These are phyloP conservation scores for Pissodes strobi DNA, from an alignment of 1,140 invertebrate species.

Conservation along the genomic window DNA sequence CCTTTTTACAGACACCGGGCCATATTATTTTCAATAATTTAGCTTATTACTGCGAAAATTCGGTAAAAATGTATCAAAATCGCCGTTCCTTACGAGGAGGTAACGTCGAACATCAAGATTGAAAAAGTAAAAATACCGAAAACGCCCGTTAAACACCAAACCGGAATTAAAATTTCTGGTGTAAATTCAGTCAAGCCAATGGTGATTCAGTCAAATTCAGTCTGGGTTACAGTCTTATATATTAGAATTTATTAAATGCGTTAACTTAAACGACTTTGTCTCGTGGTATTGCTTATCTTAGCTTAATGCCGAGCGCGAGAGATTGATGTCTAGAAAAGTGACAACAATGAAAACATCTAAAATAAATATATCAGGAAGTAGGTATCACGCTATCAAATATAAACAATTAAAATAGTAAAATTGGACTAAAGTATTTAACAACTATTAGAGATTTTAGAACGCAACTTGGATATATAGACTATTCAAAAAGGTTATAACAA, in stretches of 20 bases:
- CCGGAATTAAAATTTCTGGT: conserved; percentile 40
- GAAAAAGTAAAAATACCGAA: conserved; percentile 33
- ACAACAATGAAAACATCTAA: conserved; percentile 14
- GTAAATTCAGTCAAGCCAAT: conserved; percentile 48
- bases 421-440: conserved; percentile 20
- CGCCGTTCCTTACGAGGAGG: conserved; percentile 14
- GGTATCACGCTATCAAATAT: conserved; percentile 17
- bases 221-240: conserved; percentile 46
- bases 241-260: conserved; percentile 35
- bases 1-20: too few relatives aligned
- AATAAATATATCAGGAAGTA: not conserved
- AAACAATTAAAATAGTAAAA: conserved; percentile 17
- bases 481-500: conserved; percentile 35
- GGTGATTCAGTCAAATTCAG: conserved; percentile 46
- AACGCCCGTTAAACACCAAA: conserved; percentile 42
- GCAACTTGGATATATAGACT: conserved; percentile 31
- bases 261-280: conserved; percentile 13
- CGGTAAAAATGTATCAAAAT: conserved; percentile 40
- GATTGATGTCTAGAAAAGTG: conserved; percentile 33
- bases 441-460: conserved; percentile 17
- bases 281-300: not conserved
- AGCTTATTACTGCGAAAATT: too few relatives aligned
- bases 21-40: too few relatives aligned
- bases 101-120: conserved; percentile 32
- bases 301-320: not conserved